Evolutionary conservation across 2,888 invertebrate genomes (phyloP).

Genomic region (Caenorhabditis macrosperma): DNA sequence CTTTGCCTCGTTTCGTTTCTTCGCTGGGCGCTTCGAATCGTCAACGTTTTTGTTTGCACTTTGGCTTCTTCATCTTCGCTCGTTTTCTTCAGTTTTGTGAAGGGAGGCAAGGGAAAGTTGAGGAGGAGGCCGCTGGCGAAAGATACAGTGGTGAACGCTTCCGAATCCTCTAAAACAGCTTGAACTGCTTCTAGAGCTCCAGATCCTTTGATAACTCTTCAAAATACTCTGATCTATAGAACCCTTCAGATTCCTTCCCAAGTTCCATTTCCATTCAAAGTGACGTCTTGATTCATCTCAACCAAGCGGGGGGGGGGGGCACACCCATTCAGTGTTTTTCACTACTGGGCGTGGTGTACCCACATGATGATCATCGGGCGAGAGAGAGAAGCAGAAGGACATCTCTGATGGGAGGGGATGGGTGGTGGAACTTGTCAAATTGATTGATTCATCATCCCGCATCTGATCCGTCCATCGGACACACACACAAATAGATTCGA

Average conservation of each 20-base stretch:
- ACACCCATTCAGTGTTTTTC: neutral
- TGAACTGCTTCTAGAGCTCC: too few species aligned
- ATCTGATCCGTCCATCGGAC: neutral
- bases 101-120: neutral
- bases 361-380: slow-evolving; percentile 14
- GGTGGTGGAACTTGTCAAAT: slow-evolving; percentile 53
- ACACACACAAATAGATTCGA: neutral
- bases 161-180: too few species aligned
- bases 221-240: too few species aligned
- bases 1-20: neutral
- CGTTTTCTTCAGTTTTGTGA: neutral
- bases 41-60: slow-evolving; percentile 47
- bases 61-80: slow-evolving; percentile 43
- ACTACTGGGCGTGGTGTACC: neutral
- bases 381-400: neutral
- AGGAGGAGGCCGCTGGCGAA: too few species aligned
- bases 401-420: neutral
- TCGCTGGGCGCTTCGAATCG: neutral
- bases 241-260: too few species aligned
- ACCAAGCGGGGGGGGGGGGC: neutral
- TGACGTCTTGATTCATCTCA: neutral
- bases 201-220: too few species aligned
- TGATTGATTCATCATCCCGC: slow-evolving; percentile 33
- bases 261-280: too few species aligned
- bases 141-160: neutral